Percentiles rank a stretch among this genome's conserved stretches.
phyloP scores from a whole-genome alignment of 2,113 vertebrate species.

The Anseranas semipalmata region DNA sequence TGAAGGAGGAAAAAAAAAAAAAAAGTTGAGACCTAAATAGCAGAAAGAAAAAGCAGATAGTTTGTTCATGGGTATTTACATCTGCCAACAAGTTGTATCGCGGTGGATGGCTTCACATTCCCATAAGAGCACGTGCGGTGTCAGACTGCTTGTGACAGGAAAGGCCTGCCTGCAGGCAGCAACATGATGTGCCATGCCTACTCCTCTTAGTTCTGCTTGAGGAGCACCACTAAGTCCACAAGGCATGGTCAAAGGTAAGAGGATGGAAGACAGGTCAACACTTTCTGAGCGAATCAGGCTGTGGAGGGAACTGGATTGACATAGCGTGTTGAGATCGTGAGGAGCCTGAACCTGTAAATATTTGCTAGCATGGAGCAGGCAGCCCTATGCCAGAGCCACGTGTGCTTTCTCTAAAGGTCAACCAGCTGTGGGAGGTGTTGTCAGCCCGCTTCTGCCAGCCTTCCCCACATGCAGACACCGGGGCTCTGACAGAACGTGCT shows the following conservation, averaged over 20 bases:
- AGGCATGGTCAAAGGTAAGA: background rate
- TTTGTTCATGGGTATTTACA: background rate
- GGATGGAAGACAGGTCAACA: background rate
- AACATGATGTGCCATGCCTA: background rate
- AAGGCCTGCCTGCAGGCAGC: background rate
- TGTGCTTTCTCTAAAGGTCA: slow-evolving; percentile 51
- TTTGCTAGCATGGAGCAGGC: background rate
- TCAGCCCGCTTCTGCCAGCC: background rate
- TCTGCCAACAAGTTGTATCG: background rate
- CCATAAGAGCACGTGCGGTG: background rate
- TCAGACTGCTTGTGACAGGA: background rate
- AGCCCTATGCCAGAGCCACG: background rate
- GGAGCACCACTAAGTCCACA: background rate
- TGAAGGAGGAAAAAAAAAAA: background rate
- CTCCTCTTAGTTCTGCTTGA: slow-evolving; percentile 16
- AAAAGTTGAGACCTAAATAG: background rate
- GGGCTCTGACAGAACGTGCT: background rate
- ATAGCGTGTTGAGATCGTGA: background rate
- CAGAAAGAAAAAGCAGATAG: background rate
- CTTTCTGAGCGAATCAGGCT: background rate
- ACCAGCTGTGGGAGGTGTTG: slow-evolving; percentile 32
- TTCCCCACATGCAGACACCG: background rate
- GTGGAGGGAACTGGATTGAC: background rate
- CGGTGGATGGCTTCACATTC: background rate
- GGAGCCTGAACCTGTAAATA: background rate